Percentiles rank a stretch among this genome's conserved stretches.
Conservation (phyloP, 2,888 invertebrate species). For the Drosophila colorata region DNA sequence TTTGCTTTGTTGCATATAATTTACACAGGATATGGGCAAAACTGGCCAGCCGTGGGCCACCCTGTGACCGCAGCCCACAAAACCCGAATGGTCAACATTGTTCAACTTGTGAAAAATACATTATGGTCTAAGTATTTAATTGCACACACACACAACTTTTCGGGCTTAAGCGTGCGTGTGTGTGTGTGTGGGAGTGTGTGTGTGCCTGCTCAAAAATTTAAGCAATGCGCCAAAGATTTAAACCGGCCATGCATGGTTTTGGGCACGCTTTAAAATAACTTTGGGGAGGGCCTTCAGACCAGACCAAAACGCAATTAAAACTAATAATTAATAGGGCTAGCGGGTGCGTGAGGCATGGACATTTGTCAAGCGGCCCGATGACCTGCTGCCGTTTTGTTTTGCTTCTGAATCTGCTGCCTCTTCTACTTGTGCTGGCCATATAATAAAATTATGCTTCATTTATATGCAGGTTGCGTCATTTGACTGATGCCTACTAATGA, state of each 20-base stretch:
- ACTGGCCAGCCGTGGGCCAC: not conserved
- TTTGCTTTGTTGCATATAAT: conserved; percentile 70
- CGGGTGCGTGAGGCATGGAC: conserved; percentile 16
- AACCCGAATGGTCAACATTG: conserved; percentile 79
- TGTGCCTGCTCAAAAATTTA: conserved; percentile 12
- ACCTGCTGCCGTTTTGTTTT: conserved; percentile 45
- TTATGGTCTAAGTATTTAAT: conserved; percentile 79
- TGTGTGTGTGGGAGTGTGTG: conserved; percentile 1
- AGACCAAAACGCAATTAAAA: conserved; percentile 75
- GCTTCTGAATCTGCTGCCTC: not conserved
- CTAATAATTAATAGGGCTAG: conserved; percentile 74
- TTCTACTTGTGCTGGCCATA: conserved; percentile 19
- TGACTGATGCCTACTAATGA: conserved; percentile 82
- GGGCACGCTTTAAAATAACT: not conserved
- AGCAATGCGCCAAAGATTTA: conserved; percentile 17
- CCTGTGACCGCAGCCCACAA: conserved; percentile 46
- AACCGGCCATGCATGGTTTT: not conserved
- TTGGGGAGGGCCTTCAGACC: not conserved
- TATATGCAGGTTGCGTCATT: conserved; percentile 81
- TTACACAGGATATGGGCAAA: conserved; percentile 45
- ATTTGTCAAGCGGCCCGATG: conserved; percentile 51
- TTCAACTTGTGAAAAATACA: conserved; percentile 80
- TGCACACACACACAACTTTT: conserved; percentile 62
- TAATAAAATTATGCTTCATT: conserved; percentile 82
- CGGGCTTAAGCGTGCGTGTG: conserved; percentile 30